Conservation (phyloP, 2,888 invertebrate genomes). For the Tetranychus piercei region DNA sequence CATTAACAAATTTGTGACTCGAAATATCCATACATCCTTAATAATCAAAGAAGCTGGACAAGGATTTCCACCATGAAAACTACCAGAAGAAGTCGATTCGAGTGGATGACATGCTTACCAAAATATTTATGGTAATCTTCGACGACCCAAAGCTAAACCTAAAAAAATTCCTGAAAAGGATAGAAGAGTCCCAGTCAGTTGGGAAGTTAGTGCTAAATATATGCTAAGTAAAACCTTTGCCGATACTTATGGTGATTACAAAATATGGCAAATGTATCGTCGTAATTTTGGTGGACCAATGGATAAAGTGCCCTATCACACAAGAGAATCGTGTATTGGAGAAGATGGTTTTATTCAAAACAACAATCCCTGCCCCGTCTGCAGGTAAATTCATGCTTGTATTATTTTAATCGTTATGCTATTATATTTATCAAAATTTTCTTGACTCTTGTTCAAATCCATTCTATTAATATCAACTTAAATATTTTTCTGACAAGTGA, state of each 20-base stretch:
- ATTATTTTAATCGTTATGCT: not conserved
- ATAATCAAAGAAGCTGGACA: not conserved
- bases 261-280: slow-evolving; percentile 69
- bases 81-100: not conserved
- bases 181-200: slow-evolving; percentile 14
- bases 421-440: no score
- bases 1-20: no score
- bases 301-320: slow-evolving; percentile 47
- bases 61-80: not conserved
- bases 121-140: slow-evolving; percentile 7
- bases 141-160: slow-evolving; percentile 10
- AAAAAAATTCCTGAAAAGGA: slow-evolving; percentile 2
- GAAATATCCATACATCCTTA: no score
- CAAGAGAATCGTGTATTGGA: slow-evolving; percentile 63
- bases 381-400: slow-evolving; percentile 32
- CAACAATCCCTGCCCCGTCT: slow-evolving; percentile 83
- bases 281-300: slow-evolving; percentile 65
- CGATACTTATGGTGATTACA: slow-evolving; percentile 56
- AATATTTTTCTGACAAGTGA: slow-evolving; percentile 43
- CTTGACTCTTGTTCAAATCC: no score
- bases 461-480: no score
- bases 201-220: slow-evolving; percentile 48
- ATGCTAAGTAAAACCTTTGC: slow-evolving; percentile 61
- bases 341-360: slow-evolving; percentile 36
- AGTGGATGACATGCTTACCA: slow-evolving; percentile 2